A percentile compares a stretch with the other conserved stretches of the same genome.
These are phyloP conservation scores for Cantharis nigra DNA, from an alignment of 2,888 invertebrate genomes.

Conservation along the genomic window DNA sequence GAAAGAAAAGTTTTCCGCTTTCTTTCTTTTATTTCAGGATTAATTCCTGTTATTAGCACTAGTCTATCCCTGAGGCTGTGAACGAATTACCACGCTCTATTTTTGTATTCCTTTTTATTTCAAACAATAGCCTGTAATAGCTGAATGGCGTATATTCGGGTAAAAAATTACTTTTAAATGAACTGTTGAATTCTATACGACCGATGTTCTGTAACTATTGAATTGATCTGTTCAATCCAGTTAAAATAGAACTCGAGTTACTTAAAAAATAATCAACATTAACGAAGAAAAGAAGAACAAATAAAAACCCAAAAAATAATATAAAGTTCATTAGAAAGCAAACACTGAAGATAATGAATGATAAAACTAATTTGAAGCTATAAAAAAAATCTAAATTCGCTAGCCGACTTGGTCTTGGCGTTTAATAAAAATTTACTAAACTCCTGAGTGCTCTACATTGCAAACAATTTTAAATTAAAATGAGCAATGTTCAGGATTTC, in stretches of 20 bases:
- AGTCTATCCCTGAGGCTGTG: no score
- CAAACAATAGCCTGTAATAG: no score
- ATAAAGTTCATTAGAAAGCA: neutral
- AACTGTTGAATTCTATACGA: neutral
- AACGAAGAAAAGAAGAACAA: neutral
- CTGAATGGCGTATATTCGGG: neutral
- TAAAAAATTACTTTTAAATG: neutral
- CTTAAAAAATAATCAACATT: neutral
- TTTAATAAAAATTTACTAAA: neutral
- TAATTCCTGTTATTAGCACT: no score
- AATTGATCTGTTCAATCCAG: neutral
- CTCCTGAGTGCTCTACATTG: neutral
- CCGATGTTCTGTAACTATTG: neutral
- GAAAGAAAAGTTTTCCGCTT: no score
- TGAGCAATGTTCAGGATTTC: neutral
- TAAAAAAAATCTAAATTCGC: neutral
- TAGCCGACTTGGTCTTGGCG: neutral
- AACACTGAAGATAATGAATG: neutral
- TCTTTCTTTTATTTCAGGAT: no score
- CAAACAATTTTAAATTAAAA: neutral
- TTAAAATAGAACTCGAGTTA: neutral
- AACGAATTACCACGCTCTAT: no score
- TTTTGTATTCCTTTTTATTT: no score
- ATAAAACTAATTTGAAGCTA: neutral
- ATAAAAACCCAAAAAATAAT: neutral